Evolutionary conservation across 2,888 invertebrate genomes (phyloP).

Genomic region (Euzetes globulus): DNA sequence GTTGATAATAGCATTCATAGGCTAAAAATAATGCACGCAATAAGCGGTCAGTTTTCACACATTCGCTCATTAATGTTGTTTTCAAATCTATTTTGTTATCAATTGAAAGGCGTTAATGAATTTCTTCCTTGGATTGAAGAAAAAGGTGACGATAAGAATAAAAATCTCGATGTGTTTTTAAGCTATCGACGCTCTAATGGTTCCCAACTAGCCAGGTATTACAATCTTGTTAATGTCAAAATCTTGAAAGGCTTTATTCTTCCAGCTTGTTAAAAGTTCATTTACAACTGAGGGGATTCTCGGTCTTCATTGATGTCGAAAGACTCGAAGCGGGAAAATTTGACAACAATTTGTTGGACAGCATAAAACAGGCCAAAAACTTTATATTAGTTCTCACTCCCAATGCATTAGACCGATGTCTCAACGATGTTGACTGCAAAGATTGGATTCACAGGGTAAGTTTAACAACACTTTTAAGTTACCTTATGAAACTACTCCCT

Average conservation of each 20-base stretch:
- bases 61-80: too few species aligned
- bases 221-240: not conserved
- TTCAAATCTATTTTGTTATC: not conserved
- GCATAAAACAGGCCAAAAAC: slow-evolving; percentile 91
- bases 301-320: slow-evolving; percentile 97
- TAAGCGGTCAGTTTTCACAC: slow-evolving; percentile 36
- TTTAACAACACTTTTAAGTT: too few species aligned
- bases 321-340: slow-evolving; percentile 96
- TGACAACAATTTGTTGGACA: slow-evolving; percentile 92
- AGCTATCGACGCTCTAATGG: slow-evolving; percentile 96
- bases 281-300: slow-evolving; percentile 85
- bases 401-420: slow-evolving; percentile 85
- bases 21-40: slow-evolving; percentile 58
- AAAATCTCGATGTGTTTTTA: slow-evolving; percentile 92
- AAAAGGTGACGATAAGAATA: slow-evolving; percentile 53
- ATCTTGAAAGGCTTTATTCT: too few species aligned
- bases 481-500: too few species aligned
- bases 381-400: slow-evolving; percentile 94
- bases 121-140: slow-evolving; percentile 37
- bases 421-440: slow-evolving; percentile 82
- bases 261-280: slow-evolving; percentile 80
- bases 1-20: slow-evolving; percentile 92
- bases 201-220: slow-evolving; percentile 74
- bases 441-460: slow-evolving; percentile 98
- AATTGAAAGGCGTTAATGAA: not conserved